Percentiles rank a stretch among this genome's conserved stretches.
Evolutionary conservation across 2,888 invertebrate species (phyloP).

Genomic region (Folsomia candida): DNA sequence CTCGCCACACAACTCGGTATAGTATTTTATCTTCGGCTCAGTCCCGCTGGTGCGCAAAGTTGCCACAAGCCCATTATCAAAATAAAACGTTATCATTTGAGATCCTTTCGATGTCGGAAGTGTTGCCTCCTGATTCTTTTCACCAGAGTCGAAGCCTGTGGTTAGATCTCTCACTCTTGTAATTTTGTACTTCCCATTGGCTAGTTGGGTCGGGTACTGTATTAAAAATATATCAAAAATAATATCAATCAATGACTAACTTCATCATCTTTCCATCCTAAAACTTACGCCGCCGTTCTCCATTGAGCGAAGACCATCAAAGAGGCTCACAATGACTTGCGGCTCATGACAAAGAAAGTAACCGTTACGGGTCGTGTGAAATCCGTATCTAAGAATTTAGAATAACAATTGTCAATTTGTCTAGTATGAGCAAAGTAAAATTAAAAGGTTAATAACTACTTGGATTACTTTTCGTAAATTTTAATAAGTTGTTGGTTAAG

Average conservation of each 20-base stretch:
- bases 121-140: constrained; percentile 67
- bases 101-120: constrained; percentile 65
- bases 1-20: constrained; percentile 79
- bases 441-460: too few relatives aligned
- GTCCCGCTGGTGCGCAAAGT: constrained; percentile 96
- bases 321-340: constrained; percentile 68
- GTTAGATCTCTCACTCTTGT: constrained; percentile 80
- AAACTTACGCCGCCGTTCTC: not conserved
- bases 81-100: constrained; percentile 94
- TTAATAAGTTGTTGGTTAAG: constrained; percentile 63
- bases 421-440: not conserved
- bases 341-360: constrained; percentile 85
- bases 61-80: constrained; percentile 78
- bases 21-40: constrained; percentile 98
- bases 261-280: too few relatives aligned
- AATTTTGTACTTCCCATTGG: constrained; percentile 64
- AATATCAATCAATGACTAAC: constrained; percentile 9
- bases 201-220: constrained; percentile 71
- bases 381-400: constrained; percentile 68
- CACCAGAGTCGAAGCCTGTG: constrained; percentile 75
- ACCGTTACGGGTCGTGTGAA: constrained; percentile 81
- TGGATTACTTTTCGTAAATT: constrained; percentile 71
- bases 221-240: constrained; percentile 51
- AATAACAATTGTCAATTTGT: constrained; percentile 4
- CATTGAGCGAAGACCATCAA: constrained; percentile 72